Percentiles rank a stretch among this genome's conserved stretches.
Conservation (phyloP, 2,113 vertebrate genomes). For the Colius striatus region DNA sequence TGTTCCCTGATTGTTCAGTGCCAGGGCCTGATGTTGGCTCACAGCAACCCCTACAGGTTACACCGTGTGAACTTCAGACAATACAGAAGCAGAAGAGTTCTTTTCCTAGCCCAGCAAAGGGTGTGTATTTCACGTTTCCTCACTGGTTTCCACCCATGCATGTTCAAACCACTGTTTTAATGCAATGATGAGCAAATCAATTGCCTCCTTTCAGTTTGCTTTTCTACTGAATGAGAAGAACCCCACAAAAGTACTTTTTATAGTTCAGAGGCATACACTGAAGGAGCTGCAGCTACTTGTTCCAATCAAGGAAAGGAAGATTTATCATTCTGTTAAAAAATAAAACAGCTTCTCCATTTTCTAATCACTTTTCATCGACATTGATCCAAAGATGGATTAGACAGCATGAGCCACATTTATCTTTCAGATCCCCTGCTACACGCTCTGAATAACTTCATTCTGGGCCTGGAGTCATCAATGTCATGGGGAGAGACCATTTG, state of each 20-base stretch:
- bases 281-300: not conserved
- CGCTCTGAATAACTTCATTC: constrained; percentile 4
- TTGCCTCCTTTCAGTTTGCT: not conserved
- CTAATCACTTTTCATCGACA: constrained; percentile 29
- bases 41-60: not conserved
- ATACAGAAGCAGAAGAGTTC: not conserved
- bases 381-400: constrained; percentile 24
- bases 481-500: constrained; percentile 1
- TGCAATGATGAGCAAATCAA: not conserved
- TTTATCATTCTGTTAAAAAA: constrained; percentile 5
- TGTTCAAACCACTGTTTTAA: not conserved
- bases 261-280: not conserved
- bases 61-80: not conserved
- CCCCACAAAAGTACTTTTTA: not conserved
- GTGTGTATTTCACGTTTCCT: not conserved
- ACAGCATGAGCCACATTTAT: not conserved
- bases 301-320: not conserved
- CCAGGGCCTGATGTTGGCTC: not conserved
- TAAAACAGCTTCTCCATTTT: constrained; percentile 11
- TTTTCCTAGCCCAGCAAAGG: not conserved
- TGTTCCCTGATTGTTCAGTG: not conserved
- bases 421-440: not conserved
- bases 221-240: not conserved
- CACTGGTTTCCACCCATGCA: not conserved
- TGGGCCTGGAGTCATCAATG: not conserved